Base-by-base conservation (phyloP, 2,113 vertebrate genomes). In the Protomyctophum bolini region DNA sequence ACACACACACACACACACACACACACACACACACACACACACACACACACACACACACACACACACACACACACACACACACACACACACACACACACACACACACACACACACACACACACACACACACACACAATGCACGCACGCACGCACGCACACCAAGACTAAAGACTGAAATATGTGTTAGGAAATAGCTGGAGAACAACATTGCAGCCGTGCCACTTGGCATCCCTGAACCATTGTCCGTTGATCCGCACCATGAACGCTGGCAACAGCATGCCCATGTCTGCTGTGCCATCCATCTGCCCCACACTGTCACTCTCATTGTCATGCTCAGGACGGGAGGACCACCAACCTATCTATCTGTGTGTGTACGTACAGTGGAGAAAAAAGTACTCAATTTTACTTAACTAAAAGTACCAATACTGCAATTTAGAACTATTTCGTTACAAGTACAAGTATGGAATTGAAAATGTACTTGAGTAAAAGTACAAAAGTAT, bases 301-400 rank as follows among this genome's bases (percentile, higher is more conserved):
- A 76, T 75, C 77, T 74, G 68, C 82, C 71, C 71, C 82, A 86
- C 75, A 85, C 86, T 90, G 88, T 92, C 91, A 86, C 80, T 90
- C 89, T 91, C 78, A 87, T 78, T 91, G 81, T 91, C 89, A 92
- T 88, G 91, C 87, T 89, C 89, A 41, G 52, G 73, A 83, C 60
- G 77, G 80, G 83, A 86, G 65, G 55, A 60, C 2, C 3, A 87
- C 83, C 87, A 87, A 21, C 21, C 21, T 21, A 21, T 21, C 21
- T 21, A 21, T 21, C 21, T 21, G 21, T 21, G 21, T 21, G 21
- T 21, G 21, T 21, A 21, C 21, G 21, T 21, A 21, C 21, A 21
- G 21, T 21, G 21, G 21, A 1, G 21, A 21, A 21, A 21, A 21
- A 21, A 21, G 21, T 21, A 21, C 21, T 21, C 21, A 21, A 21